A percentile compares a stretch with the other conserved stretches of the same genome.
phyloP scores from a whole-genome alignment of 2,888 invertebrate genomes.

The Harpagoxenus sublaevis region DNA sequence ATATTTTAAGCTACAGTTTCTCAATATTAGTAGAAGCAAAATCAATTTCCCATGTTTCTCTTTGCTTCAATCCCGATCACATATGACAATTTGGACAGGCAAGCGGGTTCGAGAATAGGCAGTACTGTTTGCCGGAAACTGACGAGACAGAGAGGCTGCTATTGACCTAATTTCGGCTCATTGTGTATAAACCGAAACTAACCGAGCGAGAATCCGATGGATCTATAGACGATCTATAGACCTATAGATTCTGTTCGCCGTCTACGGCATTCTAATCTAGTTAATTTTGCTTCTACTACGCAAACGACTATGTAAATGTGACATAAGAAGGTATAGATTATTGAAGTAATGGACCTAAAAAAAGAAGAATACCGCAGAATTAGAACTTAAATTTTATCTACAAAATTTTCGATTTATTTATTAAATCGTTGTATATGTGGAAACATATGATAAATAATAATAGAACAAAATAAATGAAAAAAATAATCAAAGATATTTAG shows the following conservation, averaged over 20 bases:
- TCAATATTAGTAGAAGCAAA: conserved; percentile 47
- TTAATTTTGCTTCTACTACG: conserved; percentile 14
- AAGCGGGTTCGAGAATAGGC: conserved; percentile 45
- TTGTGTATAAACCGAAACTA: conserved; percentile 57
- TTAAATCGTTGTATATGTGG: neutral
- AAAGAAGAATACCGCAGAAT: neutral
- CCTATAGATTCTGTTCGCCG: conserved; percentile 12
- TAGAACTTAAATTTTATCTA: neutral
- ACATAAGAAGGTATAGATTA: neutral
- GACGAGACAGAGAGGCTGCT: conserved; percentile 47
- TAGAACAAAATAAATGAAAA: neutral
- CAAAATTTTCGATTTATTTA: neutral
- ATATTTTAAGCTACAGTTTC: conserved; percentile 21
- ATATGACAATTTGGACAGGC: conserved; percentile 53
- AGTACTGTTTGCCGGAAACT: conserved; percentile 49
- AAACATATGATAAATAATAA: neutral
- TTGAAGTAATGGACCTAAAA: neutral
- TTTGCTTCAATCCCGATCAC: conserved; percentile 49
- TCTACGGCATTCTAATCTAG: conserved; percentile 2
- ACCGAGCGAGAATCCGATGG: conserved; percentile 42
- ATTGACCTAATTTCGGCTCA: conserved; percentile 56
- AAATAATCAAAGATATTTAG: neutral
- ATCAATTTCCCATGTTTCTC: conserved; percentile 51
- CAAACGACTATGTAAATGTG: neutral
- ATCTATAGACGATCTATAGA: conserved; percentile 3